Evolutionary conservation across 2,113 vertebrate species (phyloP), one percentile per base, ranked within the genome.

Genomic region (Lycocorax pyrrhopterus): DNA sequence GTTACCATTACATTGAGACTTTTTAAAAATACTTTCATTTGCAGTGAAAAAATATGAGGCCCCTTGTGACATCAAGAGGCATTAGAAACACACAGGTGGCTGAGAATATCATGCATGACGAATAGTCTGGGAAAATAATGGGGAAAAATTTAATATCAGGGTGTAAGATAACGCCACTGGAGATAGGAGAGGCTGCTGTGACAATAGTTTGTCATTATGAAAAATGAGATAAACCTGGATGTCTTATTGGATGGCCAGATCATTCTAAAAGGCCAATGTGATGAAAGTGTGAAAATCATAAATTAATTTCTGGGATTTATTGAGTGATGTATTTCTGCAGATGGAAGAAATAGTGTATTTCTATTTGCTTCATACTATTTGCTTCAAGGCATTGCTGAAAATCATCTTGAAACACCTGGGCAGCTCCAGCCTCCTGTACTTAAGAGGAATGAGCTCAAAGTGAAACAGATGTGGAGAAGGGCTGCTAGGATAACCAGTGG

Each of bases 81-180:
- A 39, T 60, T 82, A 82, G 83, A 89, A 84, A 88, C 41, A 52
- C 41, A 39, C 49, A 73, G 53, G 32, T 30, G 46, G 27, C 72
- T 86, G 63, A 83, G n/a, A 83, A 41, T 27, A 26, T 44, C 0
- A 0, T 29, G 25, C 41, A 73, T 3, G 4, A 79, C 0, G 0
- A 90, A 66, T 4, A 4, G 46, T 25, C 67, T 92, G 72, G 22
- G 46, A 74, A 74, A 91, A 58, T 23, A 49, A 53, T 4, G 23
- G 14, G 68, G 63, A 91, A 59, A 71, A 91, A 81, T 58, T 84
- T 53, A 69, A 19, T 84, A 41, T 63, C 33, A 15, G 21, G 7
- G 25, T 47, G 25, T 37, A 35, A 86, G 13, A 15, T 73, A 30
- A 41, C 19, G 35, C 35, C 9, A 16, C 62, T 33, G 16, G 23